These are phyloP conservation scores for Bettongia penicillata DNA, from an alignment of 2,113 vertebrate genomes.

Conservation along the genomic window DNA sequence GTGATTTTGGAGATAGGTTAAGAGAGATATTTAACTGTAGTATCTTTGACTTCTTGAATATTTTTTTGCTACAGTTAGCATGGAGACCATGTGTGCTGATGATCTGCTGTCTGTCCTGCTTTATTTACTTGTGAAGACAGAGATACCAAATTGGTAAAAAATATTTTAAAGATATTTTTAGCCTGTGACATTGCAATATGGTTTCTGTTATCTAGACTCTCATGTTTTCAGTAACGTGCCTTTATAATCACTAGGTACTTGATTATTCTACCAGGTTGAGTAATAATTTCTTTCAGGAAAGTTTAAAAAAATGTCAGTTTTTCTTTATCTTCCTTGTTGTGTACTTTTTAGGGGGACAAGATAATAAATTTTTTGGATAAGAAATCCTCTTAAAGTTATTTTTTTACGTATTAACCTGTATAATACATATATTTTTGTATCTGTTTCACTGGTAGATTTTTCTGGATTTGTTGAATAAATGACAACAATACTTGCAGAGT, in stretches of 20 bases:
- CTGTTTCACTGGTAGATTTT: not conserved
- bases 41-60: not conserved
- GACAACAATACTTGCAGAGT: not conserved
- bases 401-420: not conserved
- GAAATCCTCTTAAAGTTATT: not conserved
- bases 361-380: not conserved
- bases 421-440: not conserved
- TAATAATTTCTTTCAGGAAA: not conserved
- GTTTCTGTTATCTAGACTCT: not conserved
- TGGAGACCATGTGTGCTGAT: constrained; percentile 95
- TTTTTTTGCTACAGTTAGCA: constrained; percentile 84
- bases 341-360: not conserved
- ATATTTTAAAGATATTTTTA: not conserved
- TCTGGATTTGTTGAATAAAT: not conserved
- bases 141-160: constrained; percentile 97
- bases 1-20: not conserved
- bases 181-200: not conserved
- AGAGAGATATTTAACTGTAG: not conserved
- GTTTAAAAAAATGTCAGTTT: not conserved
- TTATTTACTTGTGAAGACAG: constrained; percentile 96
- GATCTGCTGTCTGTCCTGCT: constrained; percentile 95
- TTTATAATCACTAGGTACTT: not conserved
- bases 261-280: not conserved
- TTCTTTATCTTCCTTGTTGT: not conserved
- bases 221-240: not conserved